phyloP scores from a whole-genome alignment of 2,888 invertebrate genomes.

The Xanthostigma xanthostigma region DNA sequence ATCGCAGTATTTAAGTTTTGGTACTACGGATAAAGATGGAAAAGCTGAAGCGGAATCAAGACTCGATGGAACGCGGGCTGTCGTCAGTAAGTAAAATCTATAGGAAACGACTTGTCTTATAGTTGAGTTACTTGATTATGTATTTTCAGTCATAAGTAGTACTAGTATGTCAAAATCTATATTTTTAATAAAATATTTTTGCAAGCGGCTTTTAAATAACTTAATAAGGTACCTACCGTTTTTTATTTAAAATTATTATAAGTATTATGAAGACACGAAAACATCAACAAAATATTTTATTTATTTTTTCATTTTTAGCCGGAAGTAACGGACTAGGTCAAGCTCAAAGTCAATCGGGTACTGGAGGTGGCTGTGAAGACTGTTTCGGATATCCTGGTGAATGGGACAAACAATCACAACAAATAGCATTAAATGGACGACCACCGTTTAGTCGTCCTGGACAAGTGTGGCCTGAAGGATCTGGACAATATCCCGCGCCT shows the following conservation, averaged over 20 bases:
- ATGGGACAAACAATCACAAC: constrained; percentile 6
- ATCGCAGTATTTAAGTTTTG: constrained; percentile 62
- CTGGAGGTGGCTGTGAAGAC: constrained; percentile 51
- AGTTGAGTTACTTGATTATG: neutral
- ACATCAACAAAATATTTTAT: neutral
- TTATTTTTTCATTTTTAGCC: constrained; percentile 33
- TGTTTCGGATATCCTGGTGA: constrained; percentile 31
- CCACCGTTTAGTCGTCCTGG: constrained; percentile 5
- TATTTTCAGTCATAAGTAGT: neutral
- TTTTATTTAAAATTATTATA: too few species aligned
- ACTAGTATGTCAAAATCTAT: too few species aligned
- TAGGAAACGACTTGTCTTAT: neutral
- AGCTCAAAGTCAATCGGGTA: constrained; percentile 71
- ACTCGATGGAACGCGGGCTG: constrained; percentile 50
- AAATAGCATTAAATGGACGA: neutral
- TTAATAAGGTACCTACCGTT: too few species aligned
- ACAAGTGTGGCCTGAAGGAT: neutral
- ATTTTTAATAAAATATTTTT: neutral
- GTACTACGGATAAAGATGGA: constrained; percentile 36
- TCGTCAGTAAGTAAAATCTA: constrained; percentile 46
- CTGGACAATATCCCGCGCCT: neutral
- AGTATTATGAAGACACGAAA: neutral
- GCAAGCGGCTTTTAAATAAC: neutral
- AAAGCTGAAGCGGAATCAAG: constrained; percentile 72
- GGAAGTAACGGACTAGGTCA: constrained; percentile 76